Evolutionary conservation across 2,888 invertebrate genomes (phyloP).

Genomic region (Tortricodes alternella): DNA sequence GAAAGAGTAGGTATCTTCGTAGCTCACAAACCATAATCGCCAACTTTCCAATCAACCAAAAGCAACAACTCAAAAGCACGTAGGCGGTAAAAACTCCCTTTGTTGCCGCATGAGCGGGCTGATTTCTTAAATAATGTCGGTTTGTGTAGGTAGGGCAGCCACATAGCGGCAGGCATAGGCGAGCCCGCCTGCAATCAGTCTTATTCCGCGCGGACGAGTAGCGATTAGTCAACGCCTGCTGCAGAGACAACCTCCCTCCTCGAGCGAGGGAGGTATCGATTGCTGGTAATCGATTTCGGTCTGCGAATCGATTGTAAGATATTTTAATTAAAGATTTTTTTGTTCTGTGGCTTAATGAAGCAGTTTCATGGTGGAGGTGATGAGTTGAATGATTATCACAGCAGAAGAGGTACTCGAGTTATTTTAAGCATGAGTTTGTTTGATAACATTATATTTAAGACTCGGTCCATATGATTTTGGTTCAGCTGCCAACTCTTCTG

Average conservation of each 20-base stretch:
- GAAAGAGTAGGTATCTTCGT: not conserved
- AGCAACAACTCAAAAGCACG: constrained; percentile 57
- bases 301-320: constrained; percentile 62
- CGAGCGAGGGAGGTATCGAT: constrained; percentile 68
- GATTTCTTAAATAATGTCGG: constrained; percentile 82
- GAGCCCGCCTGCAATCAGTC: constrained; percentile 77
- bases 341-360: constrained; percentile 5
- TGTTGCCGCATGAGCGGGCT: constrained; percentile 77
- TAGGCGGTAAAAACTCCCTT: constrained; percentile 74
- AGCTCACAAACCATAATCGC: constrained; percentile 8
- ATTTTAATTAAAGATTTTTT: constrained; percentile 46
- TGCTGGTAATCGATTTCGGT: constrained; percentile 74
- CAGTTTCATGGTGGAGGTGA: too few relatives aligned
- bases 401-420: too few relatives aligned
- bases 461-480: too few relatives aligned
- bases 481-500: too few relatives aligned
- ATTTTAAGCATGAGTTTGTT: too few relatives aligned
- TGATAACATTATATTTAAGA: too few relatives aligned
- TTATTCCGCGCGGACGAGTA: constrained; percentile 82
- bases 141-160: constrained; percentile 72
- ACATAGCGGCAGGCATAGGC: constrained; percentile 76
- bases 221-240: constrained; percentile 80
- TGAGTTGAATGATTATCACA: too few relatives aligned
- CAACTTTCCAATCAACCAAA: constrained; percentile 27
- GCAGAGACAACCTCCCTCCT: constrained; percentile 77